Evolutionary conservation across 1,140 invertebrate genomes (phyloP).

Genomic region (Cydia amplana): DNA sequence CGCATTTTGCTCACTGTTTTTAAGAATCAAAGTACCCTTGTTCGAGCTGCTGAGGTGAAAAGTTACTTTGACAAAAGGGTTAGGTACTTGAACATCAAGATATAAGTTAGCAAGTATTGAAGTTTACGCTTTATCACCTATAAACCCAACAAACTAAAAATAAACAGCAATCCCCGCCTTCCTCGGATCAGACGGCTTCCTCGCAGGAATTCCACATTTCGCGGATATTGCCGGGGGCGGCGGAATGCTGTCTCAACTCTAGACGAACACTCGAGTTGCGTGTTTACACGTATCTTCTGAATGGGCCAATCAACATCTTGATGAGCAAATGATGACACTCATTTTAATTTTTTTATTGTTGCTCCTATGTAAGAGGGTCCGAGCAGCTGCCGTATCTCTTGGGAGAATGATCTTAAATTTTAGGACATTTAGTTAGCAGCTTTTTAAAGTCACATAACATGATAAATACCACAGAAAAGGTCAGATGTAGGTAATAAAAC

Average conservation of each 20-base stretch:
- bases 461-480: too few species aligned
- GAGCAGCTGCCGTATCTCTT: too few species aligned
- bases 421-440: too few species aligned
- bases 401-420: too few species aligned
- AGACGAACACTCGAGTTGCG: background rate
- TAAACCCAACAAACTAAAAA: background rate
- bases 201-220: constrained; percentile 7
- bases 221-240: background rate
- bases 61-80: background rate
- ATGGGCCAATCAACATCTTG: background rate
- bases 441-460: too few species aligned
- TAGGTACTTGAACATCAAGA: background rate
- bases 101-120: background rate
- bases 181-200: background rate
- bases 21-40: too few species aligned
- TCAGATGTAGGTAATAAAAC: too few species aligned
- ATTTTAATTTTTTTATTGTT: too few species aligned
- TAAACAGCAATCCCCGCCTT: background rate
- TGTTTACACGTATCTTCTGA: background rate
- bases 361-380: too few species aligned
- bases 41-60: too few species aligned
- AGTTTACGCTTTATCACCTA: background rate
- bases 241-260: background rate
- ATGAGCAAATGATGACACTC: too few species aligned
- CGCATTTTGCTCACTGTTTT: too few species aligned